Percentiles rank a stretch among this genome's conserved stretches.
phyloP scores from a whole-genome alignment of 1,140 invertebrate genomes.

The Brachystomella parvula region DNA sequence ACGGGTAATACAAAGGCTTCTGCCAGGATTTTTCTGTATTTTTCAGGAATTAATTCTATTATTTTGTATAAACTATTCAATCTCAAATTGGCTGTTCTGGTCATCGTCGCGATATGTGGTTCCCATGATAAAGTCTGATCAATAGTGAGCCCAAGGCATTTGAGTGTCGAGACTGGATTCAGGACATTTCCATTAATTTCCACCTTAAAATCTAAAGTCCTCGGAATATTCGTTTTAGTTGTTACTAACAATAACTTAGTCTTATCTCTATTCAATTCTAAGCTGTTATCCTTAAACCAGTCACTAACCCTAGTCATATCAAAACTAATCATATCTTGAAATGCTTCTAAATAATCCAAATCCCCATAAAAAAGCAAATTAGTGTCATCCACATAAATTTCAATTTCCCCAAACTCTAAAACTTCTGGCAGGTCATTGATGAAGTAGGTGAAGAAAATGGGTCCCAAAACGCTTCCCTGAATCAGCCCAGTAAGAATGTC shows the following conservation, averaged over 20 bases:
- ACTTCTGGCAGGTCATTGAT: constrained; percentile 15
- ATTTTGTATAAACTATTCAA: background rate
- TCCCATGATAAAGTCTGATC: background rate
- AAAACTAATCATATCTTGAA: background rate
- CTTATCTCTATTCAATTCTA: background rate
- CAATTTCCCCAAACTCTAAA: background rate
- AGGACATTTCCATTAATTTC: background rate
- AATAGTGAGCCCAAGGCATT: background rate
- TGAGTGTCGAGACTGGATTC: background rate
- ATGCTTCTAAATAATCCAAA: background rate
- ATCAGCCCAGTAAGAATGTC: background rate
- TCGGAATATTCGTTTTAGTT: background rate
- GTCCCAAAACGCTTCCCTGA: constrained; percentile 15
- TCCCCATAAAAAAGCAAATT: constrained; percentile 11
- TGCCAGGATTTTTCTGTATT: too few relatives aligned
- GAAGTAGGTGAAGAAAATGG: constrained; percentile 14
- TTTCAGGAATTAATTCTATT: background rate
- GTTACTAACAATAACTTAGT: background rate
- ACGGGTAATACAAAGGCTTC: background rate
- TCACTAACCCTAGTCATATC: background rate
- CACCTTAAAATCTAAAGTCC: background rate
- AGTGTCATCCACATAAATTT: constrained; percentile 20
- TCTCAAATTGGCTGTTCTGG: background rate
- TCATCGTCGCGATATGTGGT: background rate
- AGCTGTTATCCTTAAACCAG: background rate